Conservation (phyloP, 1,140 invertebrate genomes). For the Philaenus spumarius region DNA sequence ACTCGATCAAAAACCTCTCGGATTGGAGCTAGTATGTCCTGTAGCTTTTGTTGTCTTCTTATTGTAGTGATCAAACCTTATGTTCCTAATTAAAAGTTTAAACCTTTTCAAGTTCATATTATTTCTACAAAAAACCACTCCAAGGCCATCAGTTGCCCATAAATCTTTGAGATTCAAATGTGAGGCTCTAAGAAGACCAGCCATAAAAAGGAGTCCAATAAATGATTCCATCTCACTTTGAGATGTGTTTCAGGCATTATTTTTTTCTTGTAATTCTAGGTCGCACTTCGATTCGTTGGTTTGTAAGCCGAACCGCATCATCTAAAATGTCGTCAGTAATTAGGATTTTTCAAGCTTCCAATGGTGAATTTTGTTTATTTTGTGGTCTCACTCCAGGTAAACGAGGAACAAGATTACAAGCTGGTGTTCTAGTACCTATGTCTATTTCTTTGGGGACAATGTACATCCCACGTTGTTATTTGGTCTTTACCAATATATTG, state of each 20-base stretch:
- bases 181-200: constrained; percentile 2
- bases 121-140: constrained; percentile 12
- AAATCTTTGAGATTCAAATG: constrained; percentile 20
- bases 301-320: constrained; percentile 21
- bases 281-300: constrained; percentile 12
- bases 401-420: no score
- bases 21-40: constrained; percentile 36
- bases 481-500: no score
- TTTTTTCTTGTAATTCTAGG: background rate
- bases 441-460: no score
- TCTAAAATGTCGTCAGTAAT: constrained; percentile 23
- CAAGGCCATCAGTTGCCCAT: constrained; percentile 11
- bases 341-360: no score
- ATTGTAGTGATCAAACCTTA: constrained; percentile 32
- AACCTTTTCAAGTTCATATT: constrained; percentile 33
- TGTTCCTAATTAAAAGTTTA: constrained; percentile 27
- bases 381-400: no score
- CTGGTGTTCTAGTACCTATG: no score
- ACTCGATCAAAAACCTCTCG: constrained; percentile 34
- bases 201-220: background rate
- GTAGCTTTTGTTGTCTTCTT: constrained; percentile 29
- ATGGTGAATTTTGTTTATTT: no score
- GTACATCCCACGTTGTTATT: no score
- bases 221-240: no score
- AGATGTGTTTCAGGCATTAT: background rate